These are phyloP conservation scores for Penaeus monodon DNA, from an alignment of 2,888 invertebrate species.

Conservation along the genomic window DNA sequence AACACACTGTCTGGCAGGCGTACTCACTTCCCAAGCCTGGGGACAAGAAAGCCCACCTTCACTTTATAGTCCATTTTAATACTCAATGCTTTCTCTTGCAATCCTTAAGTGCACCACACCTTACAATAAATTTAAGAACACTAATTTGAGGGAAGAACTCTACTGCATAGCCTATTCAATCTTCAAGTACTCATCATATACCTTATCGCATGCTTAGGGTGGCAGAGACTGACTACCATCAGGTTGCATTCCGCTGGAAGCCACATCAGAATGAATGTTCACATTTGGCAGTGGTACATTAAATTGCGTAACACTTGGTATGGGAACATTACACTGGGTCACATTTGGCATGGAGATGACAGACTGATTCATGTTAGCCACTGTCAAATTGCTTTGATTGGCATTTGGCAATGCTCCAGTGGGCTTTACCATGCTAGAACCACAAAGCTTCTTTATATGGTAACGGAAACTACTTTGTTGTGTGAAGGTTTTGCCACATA, in stretches of 20 bases:
- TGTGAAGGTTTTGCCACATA: slow-evolving; percentile 61
- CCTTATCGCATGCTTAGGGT: no score
- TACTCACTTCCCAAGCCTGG: slow-evolving; percentile 54
- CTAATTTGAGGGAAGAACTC: neutral
- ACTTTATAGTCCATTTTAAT: slow-evolving; percentile 22
- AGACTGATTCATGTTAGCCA: no score
- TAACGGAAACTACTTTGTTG: slow-evolving; percentile 58
- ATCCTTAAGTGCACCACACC: neutral
- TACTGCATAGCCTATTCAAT: no score
- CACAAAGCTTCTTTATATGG: slow-evolving; percentile 52
- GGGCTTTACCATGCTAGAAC: slow-evolving; percentile 29
- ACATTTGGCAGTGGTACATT: no score
- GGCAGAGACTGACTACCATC: slow-evolving; percentile 4
- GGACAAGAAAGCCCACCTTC: slow-evolving; percentile 58
- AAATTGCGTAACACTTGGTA: no score
- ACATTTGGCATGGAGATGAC: no score
- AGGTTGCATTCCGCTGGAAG: slow-evolving; percentile 16
- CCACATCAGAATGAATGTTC: slow-evolving; percentile 5
- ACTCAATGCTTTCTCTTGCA: neutral
- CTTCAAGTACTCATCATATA: no score
- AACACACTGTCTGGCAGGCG: slow-evolving; percentile 35
- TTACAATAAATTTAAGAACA: neutral
- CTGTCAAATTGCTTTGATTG: neutral
- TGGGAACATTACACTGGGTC: no score
- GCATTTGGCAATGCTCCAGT: slow-evolving; percentile 2